Conservation (phyloP, 37 sponge, comb jelly and placozoan genomes). For the Crambe crambe region DNA sequence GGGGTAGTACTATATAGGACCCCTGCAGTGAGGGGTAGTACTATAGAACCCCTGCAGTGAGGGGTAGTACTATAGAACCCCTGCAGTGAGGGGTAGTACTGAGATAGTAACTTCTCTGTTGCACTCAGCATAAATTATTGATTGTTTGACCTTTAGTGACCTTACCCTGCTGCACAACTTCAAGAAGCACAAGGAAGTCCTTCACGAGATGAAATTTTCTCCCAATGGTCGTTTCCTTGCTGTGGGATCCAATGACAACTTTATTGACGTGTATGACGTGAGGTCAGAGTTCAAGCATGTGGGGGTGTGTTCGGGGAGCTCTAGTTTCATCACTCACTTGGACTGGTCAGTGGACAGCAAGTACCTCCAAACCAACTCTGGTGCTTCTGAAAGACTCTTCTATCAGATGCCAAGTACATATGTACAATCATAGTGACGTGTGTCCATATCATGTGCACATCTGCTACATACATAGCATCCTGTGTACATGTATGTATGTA, state of each 20-base stretch:
- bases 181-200: slow-evolving; percentile 85
- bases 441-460: too few species aligned
- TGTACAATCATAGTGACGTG: too few species aligned
- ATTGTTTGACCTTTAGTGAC: slow-evolving; percentile 50
- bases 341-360: slow-evolving; percentile 92
- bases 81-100: too few species aligned
- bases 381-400: slow-evolving; percentile 88
- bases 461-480: too few species aligned
- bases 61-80: too few species aligned
- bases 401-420: slow-evolving; percentile 85
- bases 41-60: too few species aligned
- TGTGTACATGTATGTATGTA: too few species aligned
- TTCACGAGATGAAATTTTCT: slow-evolving; percentile 96
- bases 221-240: slow-evolving; percentile 91
- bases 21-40: too few species aligned
- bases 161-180: slow-evolving; percentile 47
- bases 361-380: slow-evolving; percentile 91
- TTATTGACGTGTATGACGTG: slow-evolving; percentile 89
- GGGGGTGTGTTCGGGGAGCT: slow-evolving; percentile 77
- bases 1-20: too few species aligned
- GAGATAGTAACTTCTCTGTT: too few species aligned
- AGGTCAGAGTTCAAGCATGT: slow-evolving; percentile 65
- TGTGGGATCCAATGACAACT: slow-evolving; percentile 96
- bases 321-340: slow-evolving; percentile 96
- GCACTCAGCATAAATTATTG: too few species aligned